phyloP scores from a whole-genome alignment of 2,113 vertebrate genomes.

The Arenaria interpres region DNA sequence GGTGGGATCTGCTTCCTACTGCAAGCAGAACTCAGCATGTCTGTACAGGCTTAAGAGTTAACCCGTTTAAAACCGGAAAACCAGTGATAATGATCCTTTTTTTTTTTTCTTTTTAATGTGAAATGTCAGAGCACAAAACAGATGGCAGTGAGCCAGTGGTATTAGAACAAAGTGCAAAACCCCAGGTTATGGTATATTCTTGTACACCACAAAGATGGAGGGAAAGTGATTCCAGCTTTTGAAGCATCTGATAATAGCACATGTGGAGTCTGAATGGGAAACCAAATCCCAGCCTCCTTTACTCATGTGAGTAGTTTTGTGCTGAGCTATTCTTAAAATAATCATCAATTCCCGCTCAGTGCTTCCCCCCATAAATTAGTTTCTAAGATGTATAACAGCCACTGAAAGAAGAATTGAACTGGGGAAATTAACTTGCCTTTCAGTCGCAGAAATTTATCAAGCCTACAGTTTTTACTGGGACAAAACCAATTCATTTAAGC shows the following conservation, averaged over 20 bases:
- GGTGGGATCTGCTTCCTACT: neutral
- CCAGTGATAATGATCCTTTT: neutral
- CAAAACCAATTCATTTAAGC: slow-evolving; percentile 48
- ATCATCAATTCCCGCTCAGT: neutral
- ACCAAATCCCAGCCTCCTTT: slow-evolving; percentile 22
- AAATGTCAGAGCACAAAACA: neutral
- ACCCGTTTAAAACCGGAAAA: neutral
- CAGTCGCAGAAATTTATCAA: slow-evolving; percentile 52
- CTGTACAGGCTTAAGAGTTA: neutral
- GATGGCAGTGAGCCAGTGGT: neutral
- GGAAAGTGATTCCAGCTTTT: neutral
- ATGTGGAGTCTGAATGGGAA: neutral
- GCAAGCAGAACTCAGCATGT: neutral
- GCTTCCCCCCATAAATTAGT: slow-evolving; percentile 36
- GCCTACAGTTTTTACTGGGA: slow-evolving; percentile 26
- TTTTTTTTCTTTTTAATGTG: neutral
- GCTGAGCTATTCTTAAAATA: slow-evolving; percentile 54
- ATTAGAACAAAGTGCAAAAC: neutral
- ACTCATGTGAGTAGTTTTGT: slow-evolving; percentile 9
- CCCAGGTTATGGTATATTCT: neutral
- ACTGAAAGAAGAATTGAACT: slow-evolving; percentile 40
- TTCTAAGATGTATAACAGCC: slow-evolving; percentile 46
- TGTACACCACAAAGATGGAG: neutral
- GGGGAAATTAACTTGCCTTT: slow-evolving; percentile 60
- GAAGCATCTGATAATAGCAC: neutral